phyloP scores from a whole-genome alignment of 92 coral and sea anemone genomes.

The Chrysogorgia sp. region DNA sequence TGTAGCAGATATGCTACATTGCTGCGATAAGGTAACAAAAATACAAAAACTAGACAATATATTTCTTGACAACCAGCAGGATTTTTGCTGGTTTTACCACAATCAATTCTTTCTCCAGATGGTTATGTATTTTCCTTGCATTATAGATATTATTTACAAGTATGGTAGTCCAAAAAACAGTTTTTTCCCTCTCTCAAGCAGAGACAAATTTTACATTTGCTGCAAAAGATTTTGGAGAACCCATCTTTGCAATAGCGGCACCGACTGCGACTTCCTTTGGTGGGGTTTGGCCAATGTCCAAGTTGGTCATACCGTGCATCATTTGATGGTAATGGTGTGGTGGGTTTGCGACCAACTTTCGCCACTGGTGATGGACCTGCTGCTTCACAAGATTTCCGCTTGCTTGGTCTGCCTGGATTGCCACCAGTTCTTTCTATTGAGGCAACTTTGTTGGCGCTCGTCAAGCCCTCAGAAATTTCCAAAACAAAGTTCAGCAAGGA shows the following conservation, averaged over 20 bases:
- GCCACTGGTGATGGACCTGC: slow-evolving; percentile 3
- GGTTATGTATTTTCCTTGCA: no score
- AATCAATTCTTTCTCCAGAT: no score
- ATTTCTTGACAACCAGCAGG: neutral
- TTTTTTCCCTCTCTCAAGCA: slow-evolving; percentile 40
- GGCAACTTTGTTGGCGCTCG: slow-evolving; percentile 3
- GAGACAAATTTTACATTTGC: slow-evolving; percentile 37
- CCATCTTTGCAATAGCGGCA: no score
- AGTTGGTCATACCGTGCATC: slow-evolving; percentile 28
- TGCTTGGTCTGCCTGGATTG: slow-evolving; percentile 30
- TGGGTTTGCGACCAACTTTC: slow-evolving; percentile 36
- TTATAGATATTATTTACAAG: no score
- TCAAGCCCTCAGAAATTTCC: slow-evolving; percentile 26
- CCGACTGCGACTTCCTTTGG: slow-evolving; percentile 22
- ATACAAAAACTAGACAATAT: neutral
- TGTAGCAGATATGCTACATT: no score
- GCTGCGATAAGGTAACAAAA: slow-evolving; percentile 16
- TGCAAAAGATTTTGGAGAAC: slow-evolving; percentile 35
- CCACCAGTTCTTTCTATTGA: neutral
- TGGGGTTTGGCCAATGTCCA: slow-evolving; percentile 44
- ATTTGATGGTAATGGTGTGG: slow-evolving; percentile 24
- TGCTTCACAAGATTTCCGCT: neutral
- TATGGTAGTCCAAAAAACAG: slow-evolving; percentile 36
- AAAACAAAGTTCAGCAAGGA: slow-evolving; percentile 11
- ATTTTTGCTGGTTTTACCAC: slow-evolving; percentile 7